A percentile compares a stretch with the other conserved stretches of the same genome.
These are phyloP conservation scores for Dendrophyllia cribrosa DNA, from an alignment of 64 coral and sea anemone species.

Conservation along the genomic window DNA sequence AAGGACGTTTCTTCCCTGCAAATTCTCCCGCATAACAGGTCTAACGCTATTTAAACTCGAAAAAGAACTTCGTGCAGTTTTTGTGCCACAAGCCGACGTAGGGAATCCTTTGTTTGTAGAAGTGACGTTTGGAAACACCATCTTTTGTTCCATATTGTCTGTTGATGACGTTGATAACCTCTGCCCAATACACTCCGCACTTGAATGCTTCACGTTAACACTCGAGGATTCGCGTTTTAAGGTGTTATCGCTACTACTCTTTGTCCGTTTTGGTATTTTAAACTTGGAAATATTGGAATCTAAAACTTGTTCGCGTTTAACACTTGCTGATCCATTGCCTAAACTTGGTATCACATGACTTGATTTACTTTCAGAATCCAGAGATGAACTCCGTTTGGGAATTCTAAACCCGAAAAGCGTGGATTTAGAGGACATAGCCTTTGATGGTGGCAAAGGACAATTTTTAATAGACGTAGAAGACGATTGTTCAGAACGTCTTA, in stretches of 20 bases:
- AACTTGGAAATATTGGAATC: not conserved
- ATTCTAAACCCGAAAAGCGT: conserved; percentile 5
- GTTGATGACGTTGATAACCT: not conserved
- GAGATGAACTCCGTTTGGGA: conserved; percentile 5
- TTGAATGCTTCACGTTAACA: not conserved
- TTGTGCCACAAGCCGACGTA: not conserved
- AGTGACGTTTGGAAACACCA: not conserved
- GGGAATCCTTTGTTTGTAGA: not conserved
- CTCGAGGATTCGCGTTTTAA: not conserved
- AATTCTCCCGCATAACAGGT: not conserved
- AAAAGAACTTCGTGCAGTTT: not conserved
- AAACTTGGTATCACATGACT: not conserved
- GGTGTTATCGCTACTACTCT: not conserved
- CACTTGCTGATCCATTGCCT: not conserved
- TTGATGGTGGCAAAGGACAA: not conserved
- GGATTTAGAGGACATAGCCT: not conserved
- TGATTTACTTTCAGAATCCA: not conserved
- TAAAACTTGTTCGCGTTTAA: not conserved
- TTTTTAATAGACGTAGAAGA: not conserved
- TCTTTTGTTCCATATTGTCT: not conserved
- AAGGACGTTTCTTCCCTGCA: not conserved
- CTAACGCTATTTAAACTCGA: not conserved
- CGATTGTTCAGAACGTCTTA: not conserved
- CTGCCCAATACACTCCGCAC: not conserved
- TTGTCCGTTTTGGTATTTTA: conserved; percentile 26